Evolutionary conservation across 37 sponge, comb jelly and placozoan genomes (phyloP), one percentile per base, ranked within the genome.

Genomic region (Beroe ovata): DNA sequence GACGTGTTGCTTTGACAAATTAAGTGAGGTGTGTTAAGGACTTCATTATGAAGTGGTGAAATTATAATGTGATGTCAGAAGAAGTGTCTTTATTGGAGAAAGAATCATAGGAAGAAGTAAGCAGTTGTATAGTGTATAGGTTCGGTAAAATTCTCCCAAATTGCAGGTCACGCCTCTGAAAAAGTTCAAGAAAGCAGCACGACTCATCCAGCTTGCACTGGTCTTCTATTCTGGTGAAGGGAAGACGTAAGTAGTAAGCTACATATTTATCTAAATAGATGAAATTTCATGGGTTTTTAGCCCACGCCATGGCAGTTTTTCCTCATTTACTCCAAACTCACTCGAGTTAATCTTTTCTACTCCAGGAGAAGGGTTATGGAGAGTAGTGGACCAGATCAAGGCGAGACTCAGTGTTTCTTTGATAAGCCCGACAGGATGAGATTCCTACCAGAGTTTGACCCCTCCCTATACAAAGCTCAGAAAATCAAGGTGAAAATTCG

Each of bases 171-270:
- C 54, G 16, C 84, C 84, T n/a, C 8, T 77, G 11, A 42, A 42
- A n/a, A 38, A 54, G 33, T 77, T 77, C 47, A 39, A 35, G n/a
- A 77, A 77, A 42, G 54, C 41, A 14, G 84, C 84, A 8, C 84
- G 84, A 23, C 42, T 77, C 3, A 35, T 77, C 35, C 84, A 77
- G 47, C 84, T 77, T 3, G 84, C 84, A 4, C 54, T 77, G 1
- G 41, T 77, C 0, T 77, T 77, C 54, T 77, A 77, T 35, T 77
- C 84, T 23, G 84, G 84, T 4, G 84, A 77, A 77, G 84, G 84
- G 21, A 77, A 42, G 41, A 77, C 84, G 84, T 77, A n/a, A 11
- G 84, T 77, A 20, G 34, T n/a, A n/a, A n/a, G n/a, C n/a, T n/a
- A n/a, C n/a, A n/a, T n/a, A n/a, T 18, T 58, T 11, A 11, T 11